Evolutionary conservation across 2,797 vertebrate species (phyloP), one percentile per base, ranked within the genome.

Genomic region (Balearica regulorum): DNA sequence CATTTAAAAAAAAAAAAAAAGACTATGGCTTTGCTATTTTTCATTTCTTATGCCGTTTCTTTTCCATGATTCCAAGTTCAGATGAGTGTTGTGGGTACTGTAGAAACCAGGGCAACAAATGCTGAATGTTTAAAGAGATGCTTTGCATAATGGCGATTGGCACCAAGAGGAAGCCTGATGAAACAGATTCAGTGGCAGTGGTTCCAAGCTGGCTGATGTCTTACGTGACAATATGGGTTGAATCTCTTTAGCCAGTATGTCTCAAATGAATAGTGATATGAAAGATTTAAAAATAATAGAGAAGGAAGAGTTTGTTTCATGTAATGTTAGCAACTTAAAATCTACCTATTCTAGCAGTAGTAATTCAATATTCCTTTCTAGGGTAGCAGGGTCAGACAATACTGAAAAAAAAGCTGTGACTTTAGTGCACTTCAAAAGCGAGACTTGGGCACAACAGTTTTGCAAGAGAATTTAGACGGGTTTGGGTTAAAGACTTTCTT

Each of bases 61-160:
- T 65, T 87, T 43, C 22, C 20, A 8, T 69, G 70, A 15, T 55
- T 72, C 6, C 18, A 17, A 31, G 3, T 41, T 49, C 1, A 5
- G 18, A 35, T 43, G 75, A 37, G 19, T 5, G 8, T 64, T 64
- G 25, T 20, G 68, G 68, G 46, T 46, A 31, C 28, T 54, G 35
- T 26, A 62, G 79, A 92, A 94, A 93, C 37, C 61, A 93, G 87
- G 69, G 35, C 72, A 88, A 83, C 54, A 84, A 90, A 86, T 62
- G 35, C 17, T 79, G 69, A 79, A 69, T 92, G 51, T 86, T 94
- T 81, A 65, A 93, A 86, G 70, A 58, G 33, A 5, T 60, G 71
- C 53, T 94, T 81, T 90, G 76, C 29, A 53, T 86, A 53, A 81
- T 86, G 85, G 90, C 46, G 77, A 17, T 31, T 72, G 61, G 80